These are phyloP conservation scores for Cheilinus undulatus DNA, from an alignment of 2,113 vertebrate species.

Conservation along the genomic window DNA sequence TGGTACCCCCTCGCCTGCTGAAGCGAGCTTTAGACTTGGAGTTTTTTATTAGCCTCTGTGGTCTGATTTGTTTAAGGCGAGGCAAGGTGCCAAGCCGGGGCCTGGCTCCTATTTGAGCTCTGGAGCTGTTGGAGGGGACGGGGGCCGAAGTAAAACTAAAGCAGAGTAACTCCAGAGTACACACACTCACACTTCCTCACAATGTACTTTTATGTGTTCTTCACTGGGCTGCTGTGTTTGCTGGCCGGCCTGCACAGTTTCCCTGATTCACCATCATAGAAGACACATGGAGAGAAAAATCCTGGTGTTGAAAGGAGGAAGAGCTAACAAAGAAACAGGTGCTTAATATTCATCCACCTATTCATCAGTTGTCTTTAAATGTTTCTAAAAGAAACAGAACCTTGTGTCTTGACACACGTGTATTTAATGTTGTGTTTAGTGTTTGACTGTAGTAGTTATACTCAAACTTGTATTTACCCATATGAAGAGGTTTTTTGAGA, in stretches of 20 bases:
- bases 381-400: conserved; percentile 24
- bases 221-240: conserved; percentile 40
- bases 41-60: conserved; percentile 80
- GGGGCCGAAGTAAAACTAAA: conserved; percentile 58
- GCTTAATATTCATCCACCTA: conserved; percentile 18
- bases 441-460: no score
- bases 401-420: conserved; percentile 9
- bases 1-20: conserved; percentile 63
- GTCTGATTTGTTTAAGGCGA: conserved; percentile 81
- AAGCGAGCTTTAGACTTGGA: conserved; percentile 58
- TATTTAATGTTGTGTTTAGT: not conserved
- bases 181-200: conserved; percentile 40
- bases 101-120: conserved; percentile 73
- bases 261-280: conserved; percentile 54
- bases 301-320: not conserved
- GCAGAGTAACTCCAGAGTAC: conserved; percentile 72
- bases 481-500: no score
- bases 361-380: conserved; percentile 5
- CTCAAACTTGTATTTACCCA: no score
- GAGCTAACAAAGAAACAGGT: conserved; percentile 20
- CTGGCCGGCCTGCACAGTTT: conserved; percentile 44
- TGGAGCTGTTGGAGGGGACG: conserved; percentile 62
- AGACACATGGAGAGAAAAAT: conserved; percentile 41
- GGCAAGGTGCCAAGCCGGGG: conserved; percentile 79
- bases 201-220: conserved; percentile 58